Conservation (phyloP, 2,888 invertebrate species). For the Stratiomys singularior region DNA sequence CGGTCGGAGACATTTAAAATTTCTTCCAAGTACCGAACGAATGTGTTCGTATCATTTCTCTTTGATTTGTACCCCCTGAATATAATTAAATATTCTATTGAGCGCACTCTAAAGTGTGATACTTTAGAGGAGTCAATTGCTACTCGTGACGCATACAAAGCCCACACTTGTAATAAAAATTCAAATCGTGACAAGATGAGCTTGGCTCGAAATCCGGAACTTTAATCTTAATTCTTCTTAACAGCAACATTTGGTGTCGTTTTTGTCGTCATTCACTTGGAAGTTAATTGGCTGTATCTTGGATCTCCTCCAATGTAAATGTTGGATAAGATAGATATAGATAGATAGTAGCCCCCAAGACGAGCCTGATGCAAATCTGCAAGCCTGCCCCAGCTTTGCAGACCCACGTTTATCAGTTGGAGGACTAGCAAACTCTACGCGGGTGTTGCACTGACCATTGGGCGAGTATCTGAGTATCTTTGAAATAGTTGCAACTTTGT, state of each 20-base stretch:
- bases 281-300: too few species aligned
- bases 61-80: slow-evolving; percentile 17
- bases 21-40: too few species aligned
- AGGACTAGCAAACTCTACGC: not conserved
- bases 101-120: not conserved
- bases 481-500: too few species aligned
- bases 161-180: slow-evolving; percentile 22
- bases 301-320: too few species aligned
- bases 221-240: not conserved
- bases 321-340: too few species aligned
- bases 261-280: too few species aligned
- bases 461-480: too few species aligned
- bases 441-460: too few species aligned
- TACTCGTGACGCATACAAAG: slow-evolving; percentile 25
- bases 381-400: not conserved
- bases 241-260: too few species aligned
- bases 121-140: not conserved
- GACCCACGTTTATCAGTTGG: not conserved
- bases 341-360: too few species aligned
- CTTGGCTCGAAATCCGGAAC: slow-evolving; percentile 36
- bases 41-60: not conserved
- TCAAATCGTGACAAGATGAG: slow-evolving; percentile 35
- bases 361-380: too few species aligned
- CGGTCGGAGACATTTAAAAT: too few species aligned
- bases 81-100: slow-evolving; percentile 7